Base-by-base conservation (phyloP, 2,888 invertebrate species). In the Onthophagus sagittarius region DNA sequence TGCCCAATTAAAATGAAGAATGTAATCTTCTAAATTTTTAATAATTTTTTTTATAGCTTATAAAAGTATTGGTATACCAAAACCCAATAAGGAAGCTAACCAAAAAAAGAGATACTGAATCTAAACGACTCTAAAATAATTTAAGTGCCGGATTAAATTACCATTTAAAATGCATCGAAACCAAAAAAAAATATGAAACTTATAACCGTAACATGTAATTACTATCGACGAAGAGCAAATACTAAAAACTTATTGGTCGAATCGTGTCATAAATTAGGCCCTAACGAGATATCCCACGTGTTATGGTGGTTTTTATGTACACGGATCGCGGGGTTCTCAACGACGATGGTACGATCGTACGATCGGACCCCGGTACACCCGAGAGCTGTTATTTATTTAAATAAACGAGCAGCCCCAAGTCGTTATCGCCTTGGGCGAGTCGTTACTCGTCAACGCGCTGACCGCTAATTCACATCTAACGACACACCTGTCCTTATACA, bases 381-480 rank as follows among this genome's bases (percentile, higher is more conserved):
- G 71, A 32, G 72, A 23, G 32, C 72, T 64, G 53, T 72, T 64
- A 65, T 65, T 72, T 72, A 72, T 72, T 72, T 65, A 72, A 63
- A 72, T 72, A 72, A 72, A 64, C 67, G 67, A 15, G 31, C 67
- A 32, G 31, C 67, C 31, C 67, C 31, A 32, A 15, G 67, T 67
- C 64, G 72, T 63, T 72, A 63, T 72, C 72, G 64, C 64, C 72
- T 14, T 53, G 64, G 33, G 39, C 72, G 63, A 64, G 64, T 64
- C 72, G 74, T 75, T 75, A 72, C 31, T 67, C 32, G 67, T 23
- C 69, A 75, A 72, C 71, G 70, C 70, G 70, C 70, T 75, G 73
- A 75, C 75, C 75, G 72, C 75, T 75, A 75, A 75, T 75, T 75
- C 73, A 70, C 73, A 72, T 75, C 75, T 75, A 75, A 75, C 75